These are phyloP conservation scores for Charina bottae DNA, from an alignment of 2,113 vertebrate genomes.

Conservation along the genomic window DNA sequence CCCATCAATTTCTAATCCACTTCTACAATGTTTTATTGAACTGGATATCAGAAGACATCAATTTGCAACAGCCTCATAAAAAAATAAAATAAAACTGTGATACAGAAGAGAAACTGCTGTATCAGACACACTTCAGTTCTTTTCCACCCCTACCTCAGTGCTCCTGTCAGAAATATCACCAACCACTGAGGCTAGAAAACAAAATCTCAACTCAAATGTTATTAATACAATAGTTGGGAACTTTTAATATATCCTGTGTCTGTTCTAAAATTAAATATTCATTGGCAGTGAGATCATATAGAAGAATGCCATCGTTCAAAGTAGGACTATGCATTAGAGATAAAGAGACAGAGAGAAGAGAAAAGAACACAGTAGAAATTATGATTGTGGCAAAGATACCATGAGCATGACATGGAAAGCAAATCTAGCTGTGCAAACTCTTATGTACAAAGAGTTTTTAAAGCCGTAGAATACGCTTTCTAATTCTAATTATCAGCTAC, in stretches of 20 bases:
- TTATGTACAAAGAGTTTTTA: slow-evolving; percentile 41
- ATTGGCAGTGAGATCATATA: slow-evolving; percentile 61
- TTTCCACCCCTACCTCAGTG: slow-evolving; percentile 55
- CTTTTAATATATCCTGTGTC: slow-evolving; percentile 57
- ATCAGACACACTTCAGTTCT: slow-evolving; percentile 61
- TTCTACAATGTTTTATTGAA: slow-evolving; percentile 68
- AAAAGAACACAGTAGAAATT: slow-evolving; percentile 44
- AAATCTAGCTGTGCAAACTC: slow-evolving; percentile 69
- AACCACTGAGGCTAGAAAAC: slow-evolving; percentile 62
- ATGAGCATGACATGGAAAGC: slow-evolving; percentile 66
- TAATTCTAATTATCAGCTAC: fast-evolving
- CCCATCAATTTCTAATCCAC: slow-evolving; percentile 69
- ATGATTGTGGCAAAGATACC: slow-evolving; percentile 57
- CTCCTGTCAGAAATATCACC: slow-evolving; percentile 62
- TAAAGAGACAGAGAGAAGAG: slow-evolving; percentile 57
- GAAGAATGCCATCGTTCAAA: slow-evolving; percentile 61
- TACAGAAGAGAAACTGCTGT: slow-evolving; percentile 66
- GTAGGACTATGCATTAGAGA: slow-evolving; percentile 55
- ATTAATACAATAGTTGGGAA: slow-evolving; percentile 65
- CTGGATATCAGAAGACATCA: slow-evolving; percentile 68
- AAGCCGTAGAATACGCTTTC: slow-evolving; percentile 29
- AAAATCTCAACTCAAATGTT: slow-evolving; percentile 65
- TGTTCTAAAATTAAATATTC: slow-evolving; percentile 63
- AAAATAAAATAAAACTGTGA: slow-evolving; percentile 70
- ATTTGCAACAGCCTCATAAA: slow-evolving; percentile 72